Evolutionary conservation across 2,113 vertebrate genomes (phyloP), one percentile per base, ranked within the genome.

Genomic region (Oncorhynchus keta): DNA sequence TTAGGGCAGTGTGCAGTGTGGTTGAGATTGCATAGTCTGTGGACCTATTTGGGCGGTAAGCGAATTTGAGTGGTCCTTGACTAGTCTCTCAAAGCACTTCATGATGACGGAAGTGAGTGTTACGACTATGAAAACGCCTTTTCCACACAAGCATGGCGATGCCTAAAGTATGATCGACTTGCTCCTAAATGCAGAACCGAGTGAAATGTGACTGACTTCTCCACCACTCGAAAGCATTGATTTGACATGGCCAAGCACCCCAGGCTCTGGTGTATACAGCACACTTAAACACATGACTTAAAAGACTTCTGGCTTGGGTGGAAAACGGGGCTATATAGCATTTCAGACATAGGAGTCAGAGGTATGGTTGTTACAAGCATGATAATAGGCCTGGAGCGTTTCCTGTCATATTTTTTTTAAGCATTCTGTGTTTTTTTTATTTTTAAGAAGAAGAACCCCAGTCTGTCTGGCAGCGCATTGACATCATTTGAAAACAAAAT

Each of bases 101-200:
- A 24, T 24, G 24, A 24, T 24, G 24, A 24, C 24, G 24, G 24
- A 24, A 24, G 24, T 24, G 24, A 24, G 24, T 24, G 24, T 1
- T 24, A 24, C 24, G 24, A 81, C 85, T 87, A 83, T 78, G 73
- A 79, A 70, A 74, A 57, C 71, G 74, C 73, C 76, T 79, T 79
- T 74, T 67, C 77, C 75, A 78, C 72, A 67, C 79, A 76, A 71
- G 81, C 84, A 84, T 84, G 80, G 80, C 82, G 81, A 84, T 83
- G 80, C 78, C 65, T 77, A 76, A 76, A 83, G 79, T 84, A 83
- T 79, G 80, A 84, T 84, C 85, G 81, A 83, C 83, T 84, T 83
- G 77, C 76, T 75, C 61, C 69, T 68, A 77, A 76, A 79, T 79
- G 83, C 83, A 83, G 81, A 83, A 84, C 80, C 81, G 68, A 88